Conservation (phyloP, 2,888 invertebrate species). For the Phoenoteleia sp. region DNA sequence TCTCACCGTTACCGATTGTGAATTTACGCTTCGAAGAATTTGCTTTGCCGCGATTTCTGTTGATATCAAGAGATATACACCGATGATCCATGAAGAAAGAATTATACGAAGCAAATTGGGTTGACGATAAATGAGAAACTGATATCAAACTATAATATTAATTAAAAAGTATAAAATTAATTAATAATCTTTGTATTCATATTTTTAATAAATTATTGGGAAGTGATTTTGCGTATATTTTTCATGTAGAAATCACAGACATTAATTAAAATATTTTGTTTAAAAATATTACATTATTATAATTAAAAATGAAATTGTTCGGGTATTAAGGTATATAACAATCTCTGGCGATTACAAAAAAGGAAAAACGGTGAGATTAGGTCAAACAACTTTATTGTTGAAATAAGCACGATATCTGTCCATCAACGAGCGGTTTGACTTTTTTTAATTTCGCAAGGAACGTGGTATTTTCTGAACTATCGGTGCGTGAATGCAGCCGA, state of each 20-base stretch:
- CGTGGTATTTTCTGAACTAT: constrained; percentile 68
- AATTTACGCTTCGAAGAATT: constrained; percentile 67
- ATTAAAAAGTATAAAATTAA: neutral
- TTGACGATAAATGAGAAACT: neutral
- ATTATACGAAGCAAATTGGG: constrained; percentile 47
- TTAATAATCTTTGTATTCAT: too few relatives aligned
- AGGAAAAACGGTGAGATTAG: constrained; percentile 58
- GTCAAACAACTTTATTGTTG: constrained; percentile 68
- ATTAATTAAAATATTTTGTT: constrained; percentile 1
- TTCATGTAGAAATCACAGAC: neutral
- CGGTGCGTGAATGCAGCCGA: constrained; percentile 64
- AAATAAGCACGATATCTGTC: constrained; percentile 66
- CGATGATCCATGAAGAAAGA: constrained; percentile 38
- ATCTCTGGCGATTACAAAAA: constrained; percentile 54
- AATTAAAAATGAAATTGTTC: constrained; percentile 37
- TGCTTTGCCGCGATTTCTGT: constrained; percentile 40
- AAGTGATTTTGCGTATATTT: too few relatives aligned
- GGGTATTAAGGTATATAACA: constrained; percentile 18
- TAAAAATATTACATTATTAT: constrained; percentile 13
- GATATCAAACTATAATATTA: neutral
- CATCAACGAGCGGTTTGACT: constrained; percentile 48
- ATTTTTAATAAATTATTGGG: too few relatives aligned
- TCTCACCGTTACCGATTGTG: constrained; percentile 68
- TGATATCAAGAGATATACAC: constrained; percentile 18
- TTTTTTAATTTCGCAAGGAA: constrained; percentile 65